Conservation (phyloP, 2,797 vertebrate genomes). For the Semaprochilodus insignis region DNA sequence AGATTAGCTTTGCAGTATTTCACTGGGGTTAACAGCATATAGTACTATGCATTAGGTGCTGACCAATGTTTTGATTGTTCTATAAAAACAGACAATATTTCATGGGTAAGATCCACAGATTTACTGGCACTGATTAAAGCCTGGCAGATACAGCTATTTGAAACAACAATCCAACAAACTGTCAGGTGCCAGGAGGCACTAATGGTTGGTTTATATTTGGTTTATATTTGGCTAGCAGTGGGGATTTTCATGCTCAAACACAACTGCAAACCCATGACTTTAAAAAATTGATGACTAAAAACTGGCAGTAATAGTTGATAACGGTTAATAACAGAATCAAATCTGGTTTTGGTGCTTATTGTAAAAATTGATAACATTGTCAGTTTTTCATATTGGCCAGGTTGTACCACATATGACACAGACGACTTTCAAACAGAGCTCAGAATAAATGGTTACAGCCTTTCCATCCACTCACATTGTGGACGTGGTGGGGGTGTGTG, state of each 20-base stretch:
- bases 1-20: conserved; percentile 8
- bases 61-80: not conserved
- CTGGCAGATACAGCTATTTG: no score
- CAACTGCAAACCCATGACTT: no score
- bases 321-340: not conserved
- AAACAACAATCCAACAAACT: no score
- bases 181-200: no score
- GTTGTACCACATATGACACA: not conserved
- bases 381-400: not conserved
- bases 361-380: not conserved
- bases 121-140: not conserved
- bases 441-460: not conserved
- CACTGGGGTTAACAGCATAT: not conserved
- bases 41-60: not conserved
- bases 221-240: no score
- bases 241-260: no score
- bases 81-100: not conserved
- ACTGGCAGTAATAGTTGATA: not conserved
- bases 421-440: not conserved
- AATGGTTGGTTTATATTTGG: no score
- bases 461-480: conserved; percentile 74
- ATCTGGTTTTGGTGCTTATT: not conserved
- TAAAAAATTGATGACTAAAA: not conserved
- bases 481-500: conserved; percentile 77
- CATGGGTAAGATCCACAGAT: not conserved